Evolutionary conservation across 2,888 invertebrate species (phyloP), one percentile per base, ranked within the genome.

Genomic region (Leptodirus hochenwartii): DNA sequence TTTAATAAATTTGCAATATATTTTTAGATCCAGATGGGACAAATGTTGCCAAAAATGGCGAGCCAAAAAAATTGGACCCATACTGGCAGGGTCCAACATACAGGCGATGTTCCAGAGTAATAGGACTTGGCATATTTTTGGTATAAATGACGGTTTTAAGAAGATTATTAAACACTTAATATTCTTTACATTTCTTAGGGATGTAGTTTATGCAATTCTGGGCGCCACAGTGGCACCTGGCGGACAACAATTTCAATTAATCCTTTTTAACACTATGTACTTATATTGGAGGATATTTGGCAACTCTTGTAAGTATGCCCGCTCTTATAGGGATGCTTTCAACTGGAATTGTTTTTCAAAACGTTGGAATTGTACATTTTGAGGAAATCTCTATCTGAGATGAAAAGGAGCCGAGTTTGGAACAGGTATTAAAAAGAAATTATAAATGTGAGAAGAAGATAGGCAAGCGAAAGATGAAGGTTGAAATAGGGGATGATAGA

Each of bases 261-360:
- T 81, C 1, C 61, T 71, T 2, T n/a, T 62, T 85, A 2, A 69
- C 75, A 26, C 68, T 85, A 38, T 69, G 69, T 6, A 78, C 84
- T 1, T 70, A 85, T 54, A 72, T 84, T 43, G 82, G 81, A 6
- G 87, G 87, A 29, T 82, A 77, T 71, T 47, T 84, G 15, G 66
- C 82, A 55, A 69, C 75, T 36, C 57, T 82, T 38, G 72, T 81
- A 13, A 80, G 80, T 6, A 57, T 88, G 34, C 88, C 88, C 2
- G 72, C 81, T 2, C 65, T 88, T 9, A 77, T 85, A 41, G 88
- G 85, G 29, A 87, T 88, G 82, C 65, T 88, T 12, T 54, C 81
- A 40, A 75, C 80, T 24, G 88, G 87, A 41, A 67, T 85, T 29
- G 42, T 81, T 22, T 64, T 74, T 41, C 70, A 75, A 55, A 85